These are phyloP conservation scores for Pristionchus entomophagus DNA, from an alignment of 2,888 invertebrate species.

Conservation along the genomic window DNA sequence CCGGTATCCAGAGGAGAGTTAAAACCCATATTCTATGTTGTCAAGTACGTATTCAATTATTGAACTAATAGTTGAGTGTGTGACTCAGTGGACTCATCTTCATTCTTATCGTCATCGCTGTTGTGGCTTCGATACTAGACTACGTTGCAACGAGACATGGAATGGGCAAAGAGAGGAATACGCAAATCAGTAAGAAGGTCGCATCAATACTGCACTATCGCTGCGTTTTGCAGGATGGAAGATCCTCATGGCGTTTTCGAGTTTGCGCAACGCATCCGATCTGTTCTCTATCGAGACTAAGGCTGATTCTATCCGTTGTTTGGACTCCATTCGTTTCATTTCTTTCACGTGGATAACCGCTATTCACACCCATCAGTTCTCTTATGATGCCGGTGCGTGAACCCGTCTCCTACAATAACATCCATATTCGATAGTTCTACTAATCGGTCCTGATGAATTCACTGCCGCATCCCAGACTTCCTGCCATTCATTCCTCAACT, in stretches of 20 bases:
- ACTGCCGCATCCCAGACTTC: not conserved
- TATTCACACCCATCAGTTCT: not conserved
- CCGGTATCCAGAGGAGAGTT: no score
- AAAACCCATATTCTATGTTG: not conserved
- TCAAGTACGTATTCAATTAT: not conserved
- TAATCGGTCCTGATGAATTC: not conserved
- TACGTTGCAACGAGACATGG: not conserved
- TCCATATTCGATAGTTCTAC: not conserved
- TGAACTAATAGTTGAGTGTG: no score
- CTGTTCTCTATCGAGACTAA: not conserved
- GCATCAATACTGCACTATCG: not conserved
- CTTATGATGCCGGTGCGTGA: not conserved
- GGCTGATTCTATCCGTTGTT: not conserved
- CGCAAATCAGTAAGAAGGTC: no score
- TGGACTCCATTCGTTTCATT: slow-evolving; percentile 15
- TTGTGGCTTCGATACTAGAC: not conserved
- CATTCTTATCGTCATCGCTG: not conserved
- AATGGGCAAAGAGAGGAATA: not conserved
- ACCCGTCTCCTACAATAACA: not conserved
- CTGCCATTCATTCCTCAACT: not conserved
- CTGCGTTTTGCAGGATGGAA: slow-evolving; percentile 1
- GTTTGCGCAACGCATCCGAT: not conserved
- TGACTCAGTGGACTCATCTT: not conserved
- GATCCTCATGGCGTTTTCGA: not conserved
- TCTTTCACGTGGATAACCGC: not conserved